phyloP scores from a whole-genome alignment of 2,113 vertebrate genomes.

The Lepus americanus region DNA sequence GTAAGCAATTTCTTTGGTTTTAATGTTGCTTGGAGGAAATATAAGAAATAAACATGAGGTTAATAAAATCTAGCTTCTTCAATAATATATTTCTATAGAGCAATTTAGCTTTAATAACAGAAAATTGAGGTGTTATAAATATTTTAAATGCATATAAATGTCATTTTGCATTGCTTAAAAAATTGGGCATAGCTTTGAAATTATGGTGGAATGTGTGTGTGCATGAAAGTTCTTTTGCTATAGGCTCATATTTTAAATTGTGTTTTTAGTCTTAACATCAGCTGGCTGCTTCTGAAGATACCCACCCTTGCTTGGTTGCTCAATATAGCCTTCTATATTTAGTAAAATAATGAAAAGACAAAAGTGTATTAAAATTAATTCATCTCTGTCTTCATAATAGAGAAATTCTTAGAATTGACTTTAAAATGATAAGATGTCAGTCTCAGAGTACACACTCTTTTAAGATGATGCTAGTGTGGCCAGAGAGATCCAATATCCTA shows the following conservation, averaged over 20 bases:
- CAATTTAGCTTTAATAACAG: slow-evolving; percentile 65
- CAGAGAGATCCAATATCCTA: not conserved
- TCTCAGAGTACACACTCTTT: not conserved
- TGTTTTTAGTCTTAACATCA: slow-evolving; percentile 39
- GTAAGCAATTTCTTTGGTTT: slow-evolving; percentile 72
- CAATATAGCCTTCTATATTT: slow-evolving; percentile 23
- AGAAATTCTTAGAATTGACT: slow-evolving; percentile 48
- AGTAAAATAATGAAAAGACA: slow-evolving; percentile 35
- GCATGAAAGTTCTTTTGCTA: slow-evolving; percentile 53
- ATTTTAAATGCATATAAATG: slow-evolving; percentile 55
- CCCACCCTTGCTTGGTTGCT: slow-evolving; percentile 8
- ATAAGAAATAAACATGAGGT: slow-evolving; percentile 71
- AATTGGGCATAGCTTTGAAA: slow-evolving; percentile 53
- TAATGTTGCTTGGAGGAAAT: slow-evolving; percentile 73
- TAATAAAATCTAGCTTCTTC: slow-evolving; percentile 72
- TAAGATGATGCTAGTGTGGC: not conserved
- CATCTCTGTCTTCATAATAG: slow-evolving; percentile 45
- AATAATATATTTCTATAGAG: slow-evolving; percentile 60
- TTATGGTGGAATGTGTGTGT: slow-evolving; percentile 18
- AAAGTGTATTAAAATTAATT: slow-evolving; percentile 36
- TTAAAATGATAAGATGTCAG: slow-evolving; percentile 64
- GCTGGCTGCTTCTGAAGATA: not conserved
- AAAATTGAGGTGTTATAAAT: slow-evolving; percentile 68
- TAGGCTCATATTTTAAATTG: slow-evolving; percentile 48
- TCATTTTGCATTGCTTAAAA: slow-evolving; percentile 54